Percentiles rank a stretch among this genome's conserved stretches.
Evolutionary conservation across 2,797 vertebrate species (phyloP).

Genomic region (Chloroceryle inda): DNA sequence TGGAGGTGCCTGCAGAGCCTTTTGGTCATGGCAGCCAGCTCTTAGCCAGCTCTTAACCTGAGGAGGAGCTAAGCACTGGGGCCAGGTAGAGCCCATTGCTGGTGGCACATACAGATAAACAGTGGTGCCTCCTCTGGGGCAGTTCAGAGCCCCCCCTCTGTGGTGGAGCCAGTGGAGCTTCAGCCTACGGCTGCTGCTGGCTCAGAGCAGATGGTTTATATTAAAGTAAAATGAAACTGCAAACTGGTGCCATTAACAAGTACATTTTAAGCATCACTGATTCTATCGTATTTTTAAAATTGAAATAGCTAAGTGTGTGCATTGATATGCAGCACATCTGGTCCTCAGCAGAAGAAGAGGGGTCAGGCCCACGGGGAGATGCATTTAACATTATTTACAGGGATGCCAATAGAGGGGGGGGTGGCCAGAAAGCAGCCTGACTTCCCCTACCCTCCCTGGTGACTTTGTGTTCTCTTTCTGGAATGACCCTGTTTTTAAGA

Average conservation of each 20-base stretch:
- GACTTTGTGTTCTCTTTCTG: background rate
- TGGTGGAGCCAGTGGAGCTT: background rate
- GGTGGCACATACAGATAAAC: background rate
- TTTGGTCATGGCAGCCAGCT: background rate
- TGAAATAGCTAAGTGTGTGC: background rate
- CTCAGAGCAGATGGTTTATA: slow-evolving; percentile 57
- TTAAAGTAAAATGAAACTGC: slow-evolving; percentile 53
- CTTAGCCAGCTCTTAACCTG: background rate
- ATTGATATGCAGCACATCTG: background rate
- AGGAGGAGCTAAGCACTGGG: background rate
- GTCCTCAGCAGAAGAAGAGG: background rate
- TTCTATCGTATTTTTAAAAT: slow-evolving; percentile 31
- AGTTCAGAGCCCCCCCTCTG: background rate
- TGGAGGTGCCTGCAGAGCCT: background rate
- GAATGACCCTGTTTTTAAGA: background rate
- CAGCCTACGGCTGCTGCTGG: background rate
- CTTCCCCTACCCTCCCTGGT: background rate
- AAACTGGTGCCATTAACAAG: slow-evolving; percentile 57
- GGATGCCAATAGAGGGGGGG: background rate
- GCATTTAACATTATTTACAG: slow-evolving; percentile 12
- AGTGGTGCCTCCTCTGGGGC: background rate
- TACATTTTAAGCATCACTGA: slow-evolving; percentile 62
- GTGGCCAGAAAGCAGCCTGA: background rate
- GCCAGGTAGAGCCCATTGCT: background rate
- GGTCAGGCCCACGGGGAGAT: background rate